These are phyloP conservation scores for Heliconius cydno DNA, from an alignment of 2,888 invertebrate species.

Conservation along the genomic window DNA sequence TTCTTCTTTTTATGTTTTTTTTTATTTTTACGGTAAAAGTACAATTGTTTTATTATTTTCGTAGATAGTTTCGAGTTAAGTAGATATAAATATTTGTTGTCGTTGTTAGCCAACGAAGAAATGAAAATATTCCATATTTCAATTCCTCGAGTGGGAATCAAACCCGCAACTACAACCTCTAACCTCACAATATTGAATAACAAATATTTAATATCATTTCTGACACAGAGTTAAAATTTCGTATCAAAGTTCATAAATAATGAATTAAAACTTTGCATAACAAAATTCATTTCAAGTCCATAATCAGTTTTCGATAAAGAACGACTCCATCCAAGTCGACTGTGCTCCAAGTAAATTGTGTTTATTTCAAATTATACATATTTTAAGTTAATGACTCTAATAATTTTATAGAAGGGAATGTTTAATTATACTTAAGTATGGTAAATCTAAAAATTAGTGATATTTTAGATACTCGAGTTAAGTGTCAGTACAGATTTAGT, in stretches of 20 bases:
- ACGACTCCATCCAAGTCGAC: slow-evolving; percentile 5
- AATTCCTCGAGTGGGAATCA: too few relatives aligned
- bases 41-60: not conserved
- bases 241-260: not conserved
- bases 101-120: not conserved
- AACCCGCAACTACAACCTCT: too few relatives aligned
- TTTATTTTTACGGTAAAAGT: not conserved
- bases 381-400: not conserved
- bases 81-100: too few relatives aligned
- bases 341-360: not conserved
- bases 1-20: too few relatives aligned
- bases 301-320: not conserved
- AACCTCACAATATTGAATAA: too few relatives aligned
- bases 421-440: too few relatives aligned
- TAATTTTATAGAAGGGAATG: too few relatives aligned
- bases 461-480: too few relatives aligned
- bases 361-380: not conserved
- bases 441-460: too few relatives aligned
- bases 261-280: not conserved
- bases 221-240: not conserved
- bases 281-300: not conserved
- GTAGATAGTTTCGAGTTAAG: too few relatives aligned
- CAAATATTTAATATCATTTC: not conserved
- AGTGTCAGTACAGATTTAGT: too few relatives aligned
- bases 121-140: not conserved